Evolutionary conservation across 2,888 invertebrate species (phyloP).

Genomic region (Caenorhabditis imperialis): DNA sequence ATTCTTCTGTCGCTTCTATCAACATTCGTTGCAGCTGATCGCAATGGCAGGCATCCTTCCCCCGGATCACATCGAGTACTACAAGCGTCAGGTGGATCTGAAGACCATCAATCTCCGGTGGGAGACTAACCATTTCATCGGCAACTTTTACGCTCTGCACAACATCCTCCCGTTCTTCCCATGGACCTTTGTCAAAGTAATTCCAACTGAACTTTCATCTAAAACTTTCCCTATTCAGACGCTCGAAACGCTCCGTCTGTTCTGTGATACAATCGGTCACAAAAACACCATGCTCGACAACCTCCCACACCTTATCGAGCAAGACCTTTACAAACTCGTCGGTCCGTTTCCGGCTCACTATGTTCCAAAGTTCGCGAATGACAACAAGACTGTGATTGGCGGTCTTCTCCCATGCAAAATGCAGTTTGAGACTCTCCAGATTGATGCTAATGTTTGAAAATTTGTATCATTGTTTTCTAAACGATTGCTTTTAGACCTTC

Average conservation of each 20-base stretch:
- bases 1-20: too few relatives aligned
- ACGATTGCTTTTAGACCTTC: too few relatives aligned
- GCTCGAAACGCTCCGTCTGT: background rate
- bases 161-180: background rate
- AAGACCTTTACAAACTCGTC: background rate
- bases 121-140: constrained; percentile 6
- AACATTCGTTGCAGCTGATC: background rate
- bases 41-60: constrained; percentile 8
- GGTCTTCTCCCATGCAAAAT: background rate
- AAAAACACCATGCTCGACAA: constrained; percentile 1
- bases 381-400: background rate
- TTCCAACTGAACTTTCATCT: background rate
- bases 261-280: constrained; percentile 4
- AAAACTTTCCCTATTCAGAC: background rate
- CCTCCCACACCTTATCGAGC: background rate
- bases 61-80: constrained; percentile 10
- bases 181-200: constrained; percentile 5
- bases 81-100: constrained; percentile 9
- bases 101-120: constrained; percentile 7
- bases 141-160: background rate
- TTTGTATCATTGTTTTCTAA: too few relatives aligned
- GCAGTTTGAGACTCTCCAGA: background rate
- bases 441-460: background rate
- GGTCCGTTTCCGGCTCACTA: background rate
- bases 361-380: background rate